These are phyloP conservation scores for Rhinogobius similis DNA, from an alignment of 2,113 vertebrate species.

Conservation along the genomic window DNA sequence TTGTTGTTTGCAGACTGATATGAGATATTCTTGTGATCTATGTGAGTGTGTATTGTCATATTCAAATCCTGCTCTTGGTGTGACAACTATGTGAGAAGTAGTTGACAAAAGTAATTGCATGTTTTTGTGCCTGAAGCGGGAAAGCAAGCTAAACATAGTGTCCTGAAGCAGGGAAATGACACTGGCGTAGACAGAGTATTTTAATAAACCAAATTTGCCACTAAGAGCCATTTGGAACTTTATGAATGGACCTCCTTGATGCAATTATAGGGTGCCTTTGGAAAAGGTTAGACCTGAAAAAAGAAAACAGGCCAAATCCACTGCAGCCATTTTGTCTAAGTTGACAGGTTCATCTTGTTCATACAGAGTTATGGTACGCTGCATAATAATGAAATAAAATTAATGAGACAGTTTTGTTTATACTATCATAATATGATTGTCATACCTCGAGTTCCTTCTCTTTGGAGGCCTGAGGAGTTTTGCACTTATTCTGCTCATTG, in stretches of 20 bases:
- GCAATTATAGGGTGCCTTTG: conserved; percentile 67
- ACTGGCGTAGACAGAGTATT: conserved; percentile 65
- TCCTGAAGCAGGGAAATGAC: conserved; percentile 60
- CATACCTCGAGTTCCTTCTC: background rate
- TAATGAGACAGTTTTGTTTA: background rate
- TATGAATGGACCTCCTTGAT: conserved; percentile 70
- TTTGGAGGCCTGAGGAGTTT: background rate
- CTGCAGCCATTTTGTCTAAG: conserved; percentile 22
- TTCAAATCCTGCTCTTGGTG: conserved; percentile 32
- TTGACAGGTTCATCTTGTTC: conserved; percentile 19
- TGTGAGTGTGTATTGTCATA: conserved; percentile 18
- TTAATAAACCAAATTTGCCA: conserved; percentile 76
- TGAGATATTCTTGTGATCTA: background rate
- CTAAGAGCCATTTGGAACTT: conserved; percentile 74
- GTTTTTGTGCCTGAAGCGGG: conserved; percentile 56
- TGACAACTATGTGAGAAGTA: conserved; percentile 31
- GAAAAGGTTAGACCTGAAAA: conserved; percentile 56
- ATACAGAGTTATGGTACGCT: conserved; percentile 40
- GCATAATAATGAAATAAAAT: no score
- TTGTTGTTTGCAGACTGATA: background rate
- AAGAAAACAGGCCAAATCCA: conserved; percentile 53
- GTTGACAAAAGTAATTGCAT: conserved; percentile 60
- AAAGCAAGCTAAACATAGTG: conserved; percentile 71
- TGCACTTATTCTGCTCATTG: background rate
- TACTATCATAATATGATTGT: background rate